Evolutionary conservation across 2,888 invertebrate species (phyloP).

Genomic region (Ophion ellenae): DNA sequence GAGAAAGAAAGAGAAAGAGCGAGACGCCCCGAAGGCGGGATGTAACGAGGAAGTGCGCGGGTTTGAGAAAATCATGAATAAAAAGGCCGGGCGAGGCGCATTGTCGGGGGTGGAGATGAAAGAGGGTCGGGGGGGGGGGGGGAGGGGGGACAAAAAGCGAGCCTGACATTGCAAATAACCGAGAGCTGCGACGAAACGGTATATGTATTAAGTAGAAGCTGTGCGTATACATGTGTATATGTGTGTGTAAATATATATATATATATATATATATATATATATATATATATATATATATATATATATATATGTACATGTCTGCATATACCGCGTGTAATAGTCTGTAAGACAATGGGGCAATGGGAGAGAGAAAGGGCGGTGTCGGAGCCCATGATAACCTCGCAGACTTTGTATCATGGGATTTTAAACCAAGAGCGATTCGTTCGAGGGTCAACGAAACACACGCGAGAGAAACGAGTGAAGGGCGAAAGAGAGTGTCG

Average conservation of each 20-base stretch:
- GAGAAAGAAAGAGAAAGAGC: constrained; percentile 4
- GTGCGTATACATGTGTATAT: constrained; percentile 2
- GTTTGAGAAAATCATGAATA: constrained; percentile 69
- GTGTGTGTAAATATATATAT: constrained; percentile 5
- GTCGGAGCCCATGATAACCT: constrained; percentile 62
- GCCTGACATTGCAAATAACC: constrained; percentile 62
- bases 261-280: constrained; percentile 6
- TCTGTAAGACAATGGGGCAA: constrained; percentile 62
- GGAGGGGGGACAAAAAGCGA: constrained; percentile 38
- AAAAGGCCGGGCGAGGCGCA: constrained; percentile 63
- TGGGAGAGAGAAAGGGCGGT: constrained; percentile 64
- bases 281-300: background rate
- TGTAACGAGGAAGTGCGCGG: constrained; percentile 67
- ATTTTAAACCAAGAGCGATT: constrained; percentile 66
- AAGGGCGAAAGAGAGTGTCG: constrained; percentile 40
- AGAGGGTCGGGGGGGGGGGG: background rate
- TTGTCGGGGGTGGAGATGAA: constrained; percentile 8
- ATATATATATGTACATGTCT: constrained; percentile 5
- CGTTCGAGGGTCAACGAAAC: constrained; percentile 59
- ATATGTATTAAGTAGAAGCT: constrained; percentile 16
- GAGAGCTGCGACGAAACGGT: constrained; percentile 32
- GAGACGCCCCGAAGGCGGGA: constrained; percentile 54
- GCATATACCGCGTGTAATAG: constrained; percentile 40
- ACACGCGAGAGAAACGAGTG: background rate
- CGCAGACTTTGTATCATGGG: constrained; percentile 69